phyloP scores from a whole-genome alignment of 1,140 invertebrate genomes.

The Diachasmimorpha longicaudata region DNA sequence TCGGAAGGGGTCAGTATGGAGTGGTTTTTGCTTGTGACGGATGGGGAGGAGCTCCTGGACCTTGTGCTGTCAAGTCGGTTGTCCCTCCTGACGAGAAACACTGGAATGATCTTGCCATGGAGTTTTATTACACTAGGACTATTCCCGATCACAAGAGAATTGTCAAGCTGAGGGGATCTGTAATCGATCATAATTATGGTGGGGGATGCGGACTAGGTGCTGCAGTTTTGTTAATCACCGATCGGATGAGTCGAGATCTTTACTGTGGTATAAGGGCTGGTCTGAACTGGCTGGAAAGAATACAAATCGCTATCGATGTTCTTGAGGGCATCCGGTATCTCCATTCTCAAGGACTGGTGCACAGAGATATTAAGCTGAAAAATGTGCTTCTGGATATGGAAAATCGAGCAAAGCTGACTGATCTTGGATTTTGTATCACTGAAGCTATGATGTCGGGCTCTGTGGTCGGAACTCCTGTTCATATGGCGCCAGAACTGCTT shows the following conservation, averaged over 20 bases:
- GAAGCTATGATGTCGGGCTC: constrained; percentile 90
- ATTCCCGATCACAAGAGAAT: constrained; percentile 86
- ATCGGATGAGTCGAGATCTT: constrained; percentile 76
- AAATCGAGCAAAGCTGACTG: constrained; percentile 83
- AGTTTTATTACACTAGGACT: constrained; percentile 88
- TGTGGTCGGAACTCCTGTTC: constrained; percentile 87
- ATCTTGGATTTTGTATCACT: constrained; percentile 91
- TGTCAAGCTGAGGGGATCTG: constrained; percentile 80
- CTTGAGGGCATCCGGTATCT: constrained; percentile 86
- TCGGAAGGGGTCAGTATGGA: constrained; percentile 90
- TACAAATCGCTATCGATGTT: constrained; percentile 84
- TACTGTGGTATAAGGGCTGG: constrained; percentile 80
- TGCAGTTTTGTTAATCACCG: constrained; percentile 83
- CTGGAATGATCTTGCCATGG: constrained; percentile 91
- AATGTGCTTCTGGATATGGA: constrained; percentile 82
- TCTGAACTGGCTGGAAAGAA: constrained; percentile 71
- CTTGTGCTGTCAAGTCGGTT: constrained; percentile 89
- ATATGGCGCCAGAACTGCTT: constrained; percentile 91
- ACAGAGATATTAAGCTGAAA: constrained; percentile 90
- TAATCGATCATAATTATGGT: constrained; percentile 82
- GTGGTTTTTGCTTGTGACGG: constrained; percentile 87
- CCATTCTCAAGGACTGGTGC: constrained; percentile 86
- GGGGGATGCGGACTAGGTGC: constrained; percentile 66
- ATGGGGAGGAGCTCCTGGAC: constrained; percentile 75
- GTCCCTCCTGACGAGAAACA: constrained; percentile 89